Base-by-base conservation (phyloP, 2,113 vertebrate species). In the Leuciscus idus region DNA sequence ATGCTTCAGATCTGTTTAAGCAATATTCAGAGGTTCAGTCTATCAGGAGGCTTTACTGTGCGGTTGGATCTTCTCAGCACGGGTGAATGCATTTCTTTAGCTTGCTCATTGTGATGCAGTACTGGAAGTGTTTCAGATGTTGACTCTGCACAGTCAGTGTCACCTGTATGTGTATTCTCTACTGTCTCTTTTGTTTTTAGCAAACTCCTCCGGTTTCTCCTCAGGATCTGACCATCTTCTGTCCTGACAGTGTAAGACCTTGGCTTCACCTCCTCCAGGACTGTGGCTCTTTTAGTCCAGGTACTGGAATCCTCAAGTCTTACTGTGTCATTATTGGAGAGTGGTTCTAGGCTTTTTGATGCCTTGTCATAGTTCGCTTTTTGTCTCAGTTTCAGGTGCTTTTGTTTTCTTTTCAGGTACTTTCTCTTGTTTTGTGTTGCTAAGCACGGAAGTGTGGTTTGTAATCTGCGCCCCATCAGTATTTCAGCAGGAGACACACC, bases 361-460 rank as follows among this genome's bases (percentile, higher is more conserved):
- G 77, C 2, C 28, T 64, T 52, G 52, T 87, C 86, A 74, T 85
- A 79, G 46, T 87, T 66, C 12, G n/a, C 23, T 50, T 81, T 85
- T 72, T 77, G 70, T 81, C 46, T 57, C 30, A 17, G 10, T 59
- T 73, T n/a, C 17, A 77, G 39, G 4, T 9, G 21, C 46, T 64
- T 17, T 85, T 88, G 78, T 70, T 76, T 87, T 9, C 7, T 48
- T 28, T 28, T 78, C 17, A 81, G 55, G 28, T 39, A 0, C 2
- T 28, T 79, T 2, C 43, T 73, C 57, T 79, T 33, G 10, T 50
- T 50, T 43, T 17, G 11, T 36, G 57, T 33, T 4, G 36, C 55
- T 33, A 28, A 28, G 33, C 15, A 43, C 19, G 73, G 74, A 57
- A 84, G 43, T 74, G 83, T 85, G 43, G 64, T 86, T 3, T 9